Evolutionary conservation across 2,888 invertebrate species (phyloP).

Genomic region (Tetrapedia diversipes): DNA sequence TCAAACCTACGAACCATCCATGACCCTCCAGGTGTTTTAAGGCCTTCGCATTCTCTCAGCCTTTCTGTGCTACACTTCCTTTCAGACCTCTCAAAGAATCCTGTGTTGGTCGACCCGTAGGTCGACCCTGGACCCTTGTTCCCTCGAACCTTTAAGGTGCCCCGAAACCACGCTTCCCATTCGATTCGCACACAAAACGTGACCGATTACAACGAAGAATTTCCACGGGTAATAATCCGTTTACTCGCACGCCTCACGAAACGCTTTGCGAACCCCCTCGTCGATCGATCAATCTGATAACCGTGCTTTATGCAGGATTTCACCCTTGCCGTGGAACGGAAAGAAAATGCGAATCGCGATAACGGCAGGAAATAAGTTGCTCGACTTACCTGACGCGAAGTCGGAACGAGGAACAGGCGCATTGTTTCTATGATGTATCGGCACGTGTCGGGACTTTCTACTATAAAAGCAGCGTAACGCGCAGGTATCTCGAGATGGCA

Average conservation of each 20-base stretch:
- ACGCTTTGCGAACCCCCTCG: too few species aligned
- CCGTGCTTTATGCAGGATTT: conserved; percentile 4
- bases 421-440: conserved; percentile 62
- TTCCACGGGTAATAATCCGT: not conserved
- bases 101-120: too few species aligned
- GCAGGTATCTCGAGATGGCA: conserved; percentile 19
- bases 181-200: too few species aligned
- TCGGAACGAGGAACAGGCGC: conserved; percentile 44
- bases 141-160: too few species aligned
- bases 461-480: conserved; percentile 53
- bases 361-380: conserved; percentile 27
- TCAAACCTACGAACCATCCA: too few species aligned
- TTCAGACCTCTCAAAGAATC: too few species aligned
- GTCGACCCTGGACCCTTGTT: too few species aligned
- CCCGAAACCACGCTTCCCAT: too few species aligned
- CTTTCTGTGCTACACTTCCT: too few species aligned
- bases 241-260: not conserved
- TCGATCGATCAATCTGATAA: conserved; percentile 18
- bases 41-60: too few species aligned
- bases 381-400: conserved; percentile 18
- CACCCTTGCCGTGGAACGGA: not conserved
- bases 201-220: too few species aligned
- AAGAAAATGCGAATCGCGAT: conserved; percentile 29
- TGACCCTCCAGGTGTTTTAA: too few species aligned
- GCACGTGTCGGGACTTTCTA: conserved; percentile 53